Evolutionary conservation across 2,797 vertebrate species (phyloP).

Genomic region (Lophotriccus pileatus): DNA sequence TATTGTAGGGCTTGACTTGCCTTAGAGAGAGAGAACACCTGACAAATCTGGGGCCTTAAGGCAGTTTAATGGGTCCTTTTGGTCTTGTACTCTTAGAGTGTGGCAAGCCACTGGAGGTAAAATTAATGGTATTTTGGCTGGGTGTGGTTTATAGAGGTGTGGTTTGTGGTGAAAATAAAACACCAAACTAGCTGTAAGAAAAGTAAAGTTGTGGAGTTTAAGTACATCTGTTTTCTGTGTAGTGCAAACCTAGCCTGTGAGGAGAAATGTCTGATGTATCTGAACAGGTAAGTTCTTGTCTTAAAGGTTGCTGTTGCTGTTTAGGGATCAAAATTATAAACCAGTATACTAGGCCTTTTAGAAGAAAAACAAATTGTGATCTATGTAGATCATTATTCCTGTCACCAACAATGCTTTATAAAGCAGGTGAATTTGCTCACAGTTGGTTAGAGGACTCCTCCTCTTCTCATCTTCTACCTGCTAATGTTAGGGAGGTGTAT

Average conservation of each 20-base stretch:
- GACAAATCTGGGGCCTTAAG: not conserved
- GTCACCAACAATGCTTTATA: not conserved
- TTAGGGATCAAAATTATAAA: not conserved
- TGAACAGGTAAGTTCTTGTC: rapidly evolving
- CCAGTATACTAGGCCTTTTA: not conserved
- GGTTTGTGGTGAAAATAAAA: not conserved
- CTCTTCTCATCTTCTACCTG: not conserved
- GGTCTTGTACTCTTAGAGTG: not conserved
- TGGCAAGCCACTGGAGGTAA: not conserved
- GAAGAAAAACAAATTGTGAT: not conserved
- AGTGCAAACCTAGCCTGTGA: not conserved
- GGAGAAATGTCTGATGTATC: not conserved
- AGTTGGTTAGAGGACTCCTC: not conserved
- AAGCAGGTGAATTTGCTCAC: not conserved
- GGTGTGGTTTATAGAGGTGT: not conserved
- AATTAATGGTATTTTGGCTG: not conserved
- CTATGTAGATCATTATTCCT: not conserved
- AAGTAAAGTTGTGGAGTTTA: not conserved
- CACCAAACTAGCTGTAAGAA: not conserved
- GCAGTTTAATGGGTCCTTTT: not conserved
- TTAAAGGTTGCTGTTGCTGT: not conserved
- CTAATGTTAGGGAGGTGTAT: not conserved
- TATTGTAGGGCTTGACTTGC: not conserved
- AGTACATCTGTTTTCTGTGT: not conserved
- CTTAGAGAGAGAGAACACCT: not conserved